Evolutionary conservation across 2,888 invertebrate species (phyloP).

Genomic region (Ctenicera cuprea): DNA sequence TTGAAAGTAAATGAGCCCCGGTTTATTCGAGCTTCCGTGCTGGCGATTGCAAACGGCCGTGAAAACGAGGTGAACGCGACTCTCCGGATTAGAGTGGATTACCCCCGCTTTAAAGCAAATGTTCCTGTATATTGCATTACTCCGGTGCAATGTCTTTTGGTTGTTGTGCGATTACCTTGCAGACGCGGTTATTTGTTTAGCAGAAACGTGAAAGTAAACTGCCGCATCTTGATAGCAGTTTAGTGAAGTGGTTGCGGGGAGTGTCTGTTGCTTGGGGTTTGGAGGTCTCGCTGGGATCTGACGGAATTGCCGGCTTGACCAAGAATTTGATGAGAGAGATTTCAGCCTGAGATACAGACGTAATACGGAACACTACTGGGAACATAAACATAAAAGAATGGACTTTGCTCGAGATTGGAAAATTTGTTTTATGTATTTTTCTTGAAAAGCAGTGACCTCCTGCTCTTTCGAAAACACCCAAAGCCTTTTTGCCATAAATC

Average conservation of each 20-base stretch:
- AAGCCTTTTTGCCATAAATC: not conserved
- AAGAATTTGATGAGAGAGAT: slow-evolving; percentile 64
- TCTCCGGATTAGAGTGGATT: slow-evolving; percentile 47
- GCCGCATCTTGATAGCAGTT: slow-evolving; percentile 43
- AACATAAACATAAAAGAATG: slow-evolving; percentile 62
- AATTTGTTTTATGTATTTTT: slow-evolving; percentile 50
- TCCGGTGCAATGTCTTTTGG: slow-evolving; percentile 4
- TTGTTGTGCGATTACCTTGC: slow-evolving; percentile 10
- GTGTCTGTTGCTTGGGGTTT: slow-evolving; percentile 22
- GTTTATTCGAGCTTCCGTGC: slow-evolving; percentile 19
- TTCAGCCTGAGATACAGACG: slow-evolving; percentile 60
- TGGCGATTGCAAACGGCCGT: slow-evolving; percentile 37
- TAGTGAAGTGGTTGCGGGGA: slow-evolving; percentile 45
- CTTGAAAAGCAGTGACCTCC: slow-evolving; percentile 1
- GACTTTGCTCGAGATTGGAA: slow-evolving; percentile 55
- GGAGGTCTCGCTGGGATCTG: slow-evolving; percentile 57
- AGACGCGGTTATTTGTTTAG: slow-evolving; percentile 40
- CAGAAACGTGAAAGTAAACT: slow-evolving; percentile 50
- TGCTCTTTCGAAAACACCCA: not conserved
- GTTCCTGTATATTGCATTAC: slow-evolving; percentile 39
- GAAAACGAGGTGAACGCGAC: slow-evolving; percentile 45
- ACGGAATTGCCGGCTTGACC: slow-evolving; percentile 62
- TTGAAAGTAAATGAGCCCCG: slow-evolving; percentile 32
- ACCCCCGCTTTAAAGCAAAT: slow-evolving; percentile 44
- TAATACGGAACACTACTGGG: slow-evolving; percentile 62